Evolutionary conservation across 37 sponge, comb jelly and placozoan species (phyloP).

Genomic region (Diacarnus erythraeanus): DNA sequence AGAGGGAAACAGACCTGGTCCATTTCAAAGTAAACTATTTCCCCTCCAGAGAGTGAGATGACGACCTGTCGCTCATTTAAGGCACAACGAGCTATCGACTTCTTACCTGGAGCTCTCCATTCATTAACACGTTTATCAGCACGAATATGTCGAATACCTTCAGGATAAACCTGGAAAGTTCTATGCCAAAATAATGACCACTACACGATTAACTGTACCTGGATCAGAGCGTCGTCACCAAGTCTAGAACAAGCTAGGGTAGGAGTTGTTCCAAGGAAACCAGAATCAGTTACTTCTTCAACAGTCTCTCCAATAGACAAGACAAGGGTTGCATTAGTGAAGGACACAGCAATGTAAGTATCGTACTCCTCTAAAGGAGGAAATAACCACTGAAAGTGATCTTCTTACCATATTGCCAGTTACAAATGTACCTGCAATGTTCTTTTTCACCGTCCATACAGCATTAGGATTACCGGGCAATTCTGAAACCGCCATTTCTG

Average conservation of each 20-base stretch:
- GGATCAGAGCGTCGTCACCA: constrained; percentile 96
- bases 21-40: constrained; percentile 99
- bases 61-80: constrained; percentile 96
- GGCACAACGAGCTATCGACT: constrained; percentile 85
- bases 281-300: constrained; percentile 98
- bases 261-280: constrained; percentile 97
- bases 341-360: constrained; percentile 96
- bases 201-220: constrained; percentile 47
- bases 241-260: constrained; percentile 90
- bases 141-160: constrained; percentile 96
- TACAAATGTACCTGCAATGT: constrained; percentile 68
- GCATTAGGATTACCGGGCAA: constrained; percentile 98
- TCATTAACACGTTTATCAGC: constrained; percentile 96
- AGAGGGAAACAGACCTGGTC: constrained; percentile 48
- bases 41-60: constrained; percentile 94
- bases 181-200: neutral
- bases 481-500: constrained; percentile 99
- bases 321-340: constrained; percentile 98
- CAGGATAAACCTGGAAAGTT: constrained; percentile 88
- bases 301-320: constrained; percentile 99
- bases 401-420: too few relatives aligned
- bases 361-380: constrained; percentile 84
- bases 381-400: constrained; percentile 17
- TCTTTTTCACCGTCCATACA: constrained; percentile 96
- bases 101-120: constrained; percentile 94